Evolutionary conservation across 1,140 invertebrate genomes (phyloP).

Genomic region (Andricus grossulariae): DNA sequence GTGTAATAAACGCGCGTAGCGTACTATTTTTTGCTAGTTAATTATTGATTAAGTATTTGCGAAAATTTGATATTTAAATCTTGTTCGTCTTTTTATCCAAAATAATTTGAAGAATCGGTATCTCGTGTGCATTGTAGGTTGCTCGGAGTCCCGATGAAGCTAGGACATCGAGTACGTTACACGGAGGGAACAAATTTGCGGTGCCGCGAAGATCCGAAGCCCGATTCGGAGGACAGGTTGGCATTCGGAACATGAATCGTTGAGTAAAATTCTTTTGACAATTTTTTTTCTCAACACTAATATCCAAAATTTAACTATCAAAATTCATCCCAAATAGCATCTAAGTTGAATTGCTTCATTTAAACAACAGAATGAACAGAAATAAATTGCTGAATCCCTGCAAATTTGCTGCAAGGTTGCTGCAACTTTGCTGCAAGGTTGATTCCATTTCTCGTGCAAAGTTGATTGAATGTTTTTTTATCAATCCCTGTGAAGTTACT

Average conservation of each 20-base stretch:
- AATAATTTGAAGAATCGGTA: constrained; percentile 48
- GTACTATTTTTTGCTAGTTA: no score
- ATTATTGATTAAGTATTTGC: no score
- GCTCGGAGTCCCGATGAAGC: constrained; percentile 69
- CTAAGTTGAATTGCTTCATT: no score
- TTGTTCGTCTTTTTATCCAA: not conserved
- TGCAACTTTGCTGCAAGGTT: no score
- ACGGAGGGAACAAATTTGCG: constrained; percentile 73
- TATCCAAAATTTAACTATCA: not conserved
- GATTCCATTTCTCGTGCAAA: no score
- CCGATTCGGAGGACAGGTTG: constrained; percentile 69
- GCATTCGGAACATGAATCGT: constrained; percentile 47
- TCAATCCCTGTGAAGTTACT: no score
- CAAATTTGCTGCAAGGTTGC: no score
- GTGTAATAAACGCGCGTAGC: no score
- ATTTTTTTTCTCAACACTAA: constrained; percentile 5
- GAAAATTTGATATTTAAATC: constrained; percentile 41
- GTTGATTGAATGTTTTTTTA: no score
- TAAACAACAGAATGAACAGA: no score
- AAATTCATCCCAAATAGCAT: no score
- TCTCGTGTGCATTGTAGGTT: constrained; percentile 75
- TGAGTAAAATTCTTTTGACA: constrained; percentile 26
- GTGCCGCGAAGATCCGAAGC: constrained; percentile 70
- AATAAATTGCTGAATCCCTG: no score
- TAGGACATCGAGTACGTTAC: constrained; percentile 74